A percentile compares a stretch with the other conserved stretches of the same genome.
Conservation (phyloP, 92 coral and sea anemone species). For the Porites evermanni region DNA sequence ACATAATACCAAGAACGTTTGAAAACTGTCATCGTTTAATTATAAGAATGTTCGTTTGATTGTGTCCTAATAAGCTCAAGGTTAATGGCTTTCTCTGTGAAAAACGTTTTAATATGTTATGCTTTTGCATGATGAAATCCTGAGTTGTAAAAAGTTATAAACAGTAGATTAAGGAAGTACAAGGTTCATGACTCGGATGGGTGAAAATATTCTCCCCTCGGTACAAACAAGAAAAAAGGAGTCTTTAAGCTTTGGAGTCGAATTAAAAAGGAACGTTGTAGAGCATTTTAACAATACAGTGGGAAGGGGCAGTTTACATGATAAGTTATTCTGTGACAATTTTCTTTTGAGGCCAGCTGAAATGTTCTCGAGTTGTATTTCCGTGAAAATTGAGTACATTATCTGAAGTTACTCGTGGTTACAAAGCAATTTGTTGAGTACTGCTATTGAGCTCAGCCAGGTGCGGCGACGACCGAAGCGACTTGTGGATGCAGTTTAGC, state of each 20-base stretch:
- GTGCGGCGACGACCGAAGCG: neutral
- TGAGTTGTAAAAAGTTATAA: no score
- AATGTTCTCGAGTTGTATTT: neutral
- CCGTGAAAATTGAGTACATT: constrained; percentile 19
- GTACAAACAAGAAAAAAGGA: neutral
- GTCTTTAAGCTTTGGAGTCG: neutral
- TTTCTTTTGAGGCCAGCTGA: constrained; percentile 11
- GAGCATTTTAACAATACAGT: neutral
- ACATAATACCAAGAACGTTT: constrained; percentile 26
- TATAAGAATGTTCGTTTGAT: constrained; percentile 54
- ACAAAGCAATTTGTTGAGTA: neutral
- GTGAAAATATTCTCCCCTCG: neutral
- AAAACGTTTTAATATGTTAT: constrained; percentile 27
- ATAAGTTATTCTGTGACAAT: neutral
- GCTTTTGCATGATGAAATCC: constrained; percentile 20
- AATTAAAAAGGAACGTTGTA: neutral
- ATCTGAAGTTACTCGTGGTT: constrained; percentile 1
- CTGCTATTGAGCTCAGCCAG: constrained; percentile 1
- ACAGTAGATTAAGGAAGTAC: neutral
- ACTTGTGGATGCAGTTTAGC: neutral
- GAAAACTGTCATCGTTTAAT: constrained; percentile 51
- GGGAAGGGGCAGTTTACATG: constrained; percentile 6
- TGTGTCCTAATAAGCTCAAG: constrained; percentile 48
- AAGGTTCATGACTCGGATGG: constrained; percentile 5
- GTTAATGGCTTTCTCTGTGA: constrained; percentile 48